A percentile compares a stretch with the other conserved stretches of the same genome.
Conservation (phyloP, 2,888 invertebrate genomes). For the Metopia argyrocephala region DNA sequence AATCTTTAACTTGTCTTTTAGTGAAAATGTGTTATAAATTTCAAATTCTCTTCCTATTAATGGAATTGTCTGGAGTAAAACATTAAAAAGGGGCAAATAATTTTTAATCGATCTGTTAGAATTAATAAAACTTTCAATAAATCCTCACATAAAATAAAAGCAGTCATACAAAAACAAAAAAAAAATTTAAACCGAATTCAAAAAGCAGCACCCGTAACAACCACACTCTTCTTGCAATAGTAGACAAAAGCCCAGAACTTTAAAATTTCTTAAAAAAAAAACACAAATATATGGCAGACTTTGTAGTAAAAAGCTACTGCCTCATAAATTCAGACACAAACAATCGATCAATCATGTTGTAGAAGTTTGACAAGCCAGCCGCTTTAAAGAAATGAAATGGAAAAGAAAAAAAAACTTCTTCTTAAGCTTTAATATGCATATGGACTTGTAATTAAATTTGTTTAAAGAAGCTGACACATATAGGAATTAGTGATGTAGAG, state of each 20-base stretch:
- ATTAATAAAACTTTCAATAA: constrained; percentile 64
- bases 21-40: constrained; percentile 33
- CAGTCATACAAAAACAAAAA: constrained; percentile 20
- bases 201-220: constrained; percentile 39
- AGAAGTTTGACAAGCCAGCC: constrained; percentile 65
- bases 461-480: neutral
- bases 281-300: neutral
- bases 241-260: too few relatives aligned
- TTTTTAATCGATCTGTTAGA: constrained; percentile 57
- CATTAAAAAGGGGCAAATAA: constrained; percentile 12
- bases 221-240: constrained; percentile 35
- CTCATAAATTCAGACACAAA: constrained; percentile 65
- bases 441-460: constrained; percentile 19
- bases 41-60: constrained; percentile 20
- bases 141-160: constrained; percentile 58
- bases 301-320: constrained; percentile 51
- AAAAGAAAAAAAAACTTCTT: constrained; percentile 26
- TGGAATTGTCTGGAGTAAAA: neutral
- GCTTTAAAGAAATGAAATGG: constrained; percentile 42
- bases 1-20: constrained; percentile 47
- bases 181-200: neutral
- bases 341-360: constrained; percentile 67
- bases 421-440: constrained; percentile 39
- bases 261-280: too few relatives aligned
- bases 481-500: neutral